Conservation (phyloP, 2,888 invertebrate genomes). For the Pantelozetes paolii region DNA sequence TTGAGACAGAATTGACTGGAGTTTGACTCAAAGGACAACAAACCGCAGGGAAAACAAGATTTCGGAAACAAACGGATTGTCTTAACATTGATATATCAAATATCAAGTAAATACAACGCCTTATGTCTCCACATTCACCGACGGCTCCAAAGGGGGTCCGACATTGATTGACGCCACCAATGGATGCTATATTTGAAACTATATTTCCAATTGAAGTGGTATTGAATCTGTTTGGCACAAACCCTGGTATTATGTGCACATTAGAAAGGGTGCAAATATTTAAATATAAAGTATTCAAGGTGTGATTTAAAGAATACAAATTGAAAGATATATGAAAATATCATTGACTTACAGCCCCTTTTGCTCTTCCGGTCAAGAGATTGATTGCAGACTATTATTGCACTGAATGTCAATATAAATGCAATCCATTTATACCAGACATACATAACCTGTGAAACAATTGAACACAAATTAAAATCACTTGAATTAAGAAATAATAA, state of each 20-base stretch:
- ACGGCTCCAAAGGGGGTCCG: slow-evolving; percentile 73
- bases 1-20: not conserved
- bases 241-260: slow-evolving; percentile 27
- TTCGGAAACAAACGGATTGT: slow-evolving; percentile 84
- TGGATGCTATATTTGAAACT: slow-evolving; percentile 24
- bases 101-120: slow-evolving; percentile 62
- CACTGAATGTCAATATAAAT: not conserved
- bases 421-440: not conserved
- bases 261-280: slow-evolving; percentile 5
- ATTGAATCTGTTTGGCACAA: slow-evolving; percentile 32
- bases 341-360: not conserved
- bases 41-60: slow-evolving; percentile 83
- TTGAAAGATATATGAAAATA: not conserved
- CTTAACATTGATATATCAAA: slow-evolving; percentile 65
- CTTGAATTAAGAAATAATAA: not conserved
- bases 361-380: not conserved
- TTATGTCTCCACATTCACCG: slow-evolving; percentile 80
- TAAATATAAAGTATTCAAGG: not conserved
- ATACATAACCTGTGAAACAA: slow-evolving; percentile 1
- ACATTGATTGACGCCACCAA: slow-evolving; percentile 55
- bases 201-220: slow-evolving; percentile 24
- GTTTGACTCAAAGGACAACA: slow-evolving; percentile 66
- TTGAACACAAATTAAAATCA: not conserved
- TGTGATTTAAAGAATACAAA: not conserved
- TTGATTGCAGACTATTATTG: not conserved